Evolutionary conservation across 2,113 vertebrate genomes (phyloP).

Genomic region (Desmodus rotundus): DNA sequence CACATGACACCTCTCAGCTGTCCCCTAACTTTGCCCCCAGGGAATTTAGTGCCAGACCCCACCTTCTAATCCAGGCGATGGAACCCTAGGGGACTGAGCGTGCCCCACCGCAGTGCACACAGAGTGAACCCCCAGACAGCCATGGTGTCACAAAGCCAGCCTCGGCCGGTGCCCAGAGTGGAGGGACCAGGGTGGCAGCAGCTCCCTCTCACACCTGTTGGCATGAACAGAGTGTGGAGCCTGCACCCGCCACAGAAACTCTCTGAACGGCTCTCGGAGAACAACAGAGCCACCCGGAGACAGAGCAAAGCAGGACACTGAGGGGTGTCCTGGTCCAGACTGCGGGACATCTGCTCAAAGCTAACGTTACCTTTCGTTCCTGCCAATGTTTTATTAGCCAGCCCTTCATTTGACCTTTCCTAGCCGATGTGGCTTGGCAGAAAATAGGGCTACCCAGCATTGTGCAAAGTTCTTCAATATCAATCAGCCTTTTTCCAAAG

Average conservation of each 20-base stretch:
- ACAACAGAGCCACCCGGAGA: background rate
- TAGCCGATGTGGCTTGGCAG: background rate
- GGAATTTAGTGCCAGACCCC: background rate
- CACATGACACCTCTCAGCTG: background rate
- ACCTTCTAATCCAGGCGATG: background rate
- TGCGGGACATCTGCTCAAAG: background rate
- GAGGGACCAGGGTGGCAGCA: background rate
- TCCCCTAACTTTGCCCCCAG: background rate
- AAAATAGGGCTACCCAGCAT: background rate
- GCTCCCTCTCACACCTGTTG: background rate
- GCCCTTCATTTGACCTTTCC: background rate
- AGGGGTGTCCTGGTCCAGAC: no score
- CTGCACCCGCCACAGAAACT: background rate
- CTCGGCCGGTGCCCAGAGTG: background rate
- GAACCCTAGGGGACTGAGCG: no score
- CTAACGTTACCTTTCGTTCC: background rate
- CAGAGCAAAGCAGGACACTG: background rate
- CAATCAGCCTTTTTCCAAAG: conserved; percentile 51
- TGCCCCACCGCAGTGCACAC: background rate
- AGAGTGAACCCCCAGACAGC: background rate
- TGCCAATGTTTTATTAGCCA: background rate
- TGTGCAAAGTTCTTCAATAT: conserved; percentile 50
- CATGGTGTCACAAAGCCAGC: background rate
- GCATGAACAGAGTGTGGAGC: background rate
- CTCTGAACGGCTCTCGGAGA: background rate